Conservation (phyloP, 2,888 invertebrate genomes). For the Blomia tropicalis region DNA sequence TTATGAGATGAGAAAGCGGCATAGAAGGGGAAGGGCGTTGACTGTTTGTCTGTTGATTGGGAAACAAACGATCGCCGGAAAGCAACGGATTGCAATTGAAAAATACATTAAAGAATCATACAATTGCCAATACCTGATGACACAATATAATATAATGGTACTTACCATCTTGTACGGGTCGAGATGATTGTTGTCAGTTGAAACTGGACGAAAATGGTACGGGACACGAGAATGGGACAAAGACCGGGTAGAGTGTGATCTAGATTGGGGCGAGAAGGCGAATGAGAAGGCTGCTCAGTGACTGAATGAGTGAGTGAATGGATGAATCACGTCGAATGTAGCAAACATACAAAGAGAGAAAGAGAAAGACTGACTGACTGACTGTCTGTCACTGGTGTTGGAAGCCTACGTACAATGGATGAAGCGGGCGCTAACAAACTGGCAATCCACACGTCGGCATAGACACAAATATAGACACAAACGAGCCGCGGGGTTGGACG, state of each 20-base stretch:
- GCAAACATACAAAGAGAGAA: neutral
- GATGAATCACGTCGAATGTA: neutral
- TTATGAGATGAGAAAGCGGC: too few relatives aligned
- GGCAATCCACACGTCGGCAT: neutral
- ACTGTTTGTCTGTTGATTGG: neutral
- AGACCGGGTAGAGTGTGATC: neutral
- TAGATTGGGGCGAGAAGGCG: neutral
- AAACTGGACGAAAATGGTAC: neutral
- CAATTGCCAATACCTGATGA: neutral
- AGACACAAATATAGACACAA: neutral
- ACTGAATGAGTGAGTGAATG: neutral
- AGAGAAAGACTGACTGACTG: neutral
- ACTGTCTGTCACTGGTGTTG: too few relatives aligned
- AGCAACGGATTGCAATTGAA: neutral
- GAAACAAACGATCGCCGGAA: neutral
- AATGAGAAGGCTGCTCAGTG: constrained; percentile 2
- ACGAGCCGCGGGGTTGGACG: neutral
- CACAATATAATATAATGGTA: neutral
- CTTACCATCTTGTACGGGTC: constrained; percentile 5
- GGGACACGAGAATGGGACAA: neutral
- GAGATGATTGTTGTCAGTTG: constrained; percentile 1
- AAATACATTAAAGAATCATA: neutral
- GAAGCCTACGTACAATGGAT: neutral
- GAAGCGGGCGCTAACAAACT: neutral
- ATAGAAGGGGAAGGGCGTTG: neutral